Base-by-base conservation (phyloP, 2,113 vertebrate genomes). In the Prinia subflava region DNA sequence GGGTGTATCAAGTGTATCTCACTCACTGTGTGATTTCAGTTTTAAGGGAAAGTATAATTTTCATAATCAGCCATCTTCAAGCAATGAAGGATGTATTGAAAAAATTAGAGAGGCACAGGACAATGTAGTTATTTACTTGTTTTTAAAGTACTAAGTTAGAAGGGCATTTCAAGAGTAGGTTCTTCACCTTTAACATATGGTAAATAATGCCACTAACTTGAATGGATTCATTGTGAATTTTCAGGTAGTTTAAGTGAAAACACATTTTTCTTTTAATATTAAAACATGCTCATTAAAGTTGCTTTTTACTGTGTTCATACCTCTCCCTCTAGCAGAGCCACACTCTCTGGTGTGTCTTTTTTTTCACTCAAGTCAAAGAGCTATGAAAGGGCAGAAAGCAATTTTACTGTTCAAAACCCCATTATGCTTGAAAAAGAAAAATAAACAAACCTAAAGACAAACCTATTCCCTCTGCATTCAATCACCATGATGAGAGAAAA, bases 351-450 rank as follows among this genome's bases (percentile, higher is more conserved):
- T 59, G 52, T 80, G 50, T 63, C 47, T 86, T 92, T 94, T 79
- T 79, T 81, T 77, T 65, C 42, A 81, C 37, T 78, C 35, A 60
- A 83, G 52, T 46, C 76, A 91, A 94, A 63, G 49, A 71, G 23
- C n/a, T 93, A 53, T 56, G 73, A 94, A 94, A 92, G 73, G 52
- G 44, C 86, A 89, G 68, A 95, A 86, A 84, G 83, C 49, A 94
- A 89, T 95, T 95, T 96, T 68, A 44, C 73, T 94, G 60, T 77
- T 93, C 83, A 78, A 92, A 95, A 92, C 79, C 68, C 92, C 83
- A 95, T 94, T 96, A 92, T 68, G 73, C 11, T 53, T 91, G 74
- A 75, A 91, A 94, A 92, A 89, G 62, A 95, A 95, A 91, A 94
- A 95, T 84, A 95, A 95, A 94, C 95, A 96, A 80, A 64, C 27